phyloP scores from a whole-genome alignment of 1,140 invertebrate genomes.

The Drosophila paulistorum region DNA sequence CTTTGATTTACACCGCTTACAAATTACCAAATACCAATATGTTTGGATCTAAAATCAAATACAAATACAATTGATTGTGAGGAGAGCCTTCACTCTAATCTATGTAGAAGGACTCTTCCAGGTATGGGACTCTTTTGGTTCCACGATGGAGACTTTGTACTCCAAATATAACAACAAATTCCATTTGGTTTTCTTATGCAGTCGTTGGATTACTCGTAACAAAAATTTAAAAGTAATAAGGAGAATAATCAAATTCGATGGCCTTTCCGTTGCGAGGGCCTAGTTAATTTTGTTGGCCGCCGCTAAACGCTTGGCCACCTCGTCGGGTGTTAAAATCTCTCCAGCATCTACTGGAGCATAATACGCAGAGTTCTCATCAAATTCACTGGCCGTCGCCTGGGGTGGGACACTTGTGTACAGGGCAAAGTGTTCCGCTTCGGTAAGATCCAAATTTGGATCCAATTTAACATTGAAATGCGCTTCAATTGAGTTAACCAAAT shows the following conservation, averaged over 20 bases:
- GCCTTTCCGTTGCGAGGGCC: not conserved
- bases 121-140: not conserved
- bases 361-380: slow-evolving; percentile 93
- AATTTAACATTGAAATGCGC: slow-evolving; percentile 77
- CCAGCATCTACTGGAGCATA: slow-evolving; percentile 92
- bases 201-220: slow-evolving; percentile 36
- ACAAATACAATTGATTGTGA: slow-evolving; percentile 4
- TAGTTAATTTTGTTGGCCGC: slow-evolving; percentile 54
- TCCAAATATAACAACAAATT: not conserved
- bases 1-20: not conserved
- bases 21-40: slow-evolving; percentile 5
- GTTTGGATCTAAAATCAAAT: slow-evolving; percentile 3
- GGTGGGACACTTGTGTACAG: slow-evolving; percentile 92
- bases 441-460: slow-evolving; percentile 86
- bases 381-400: slow-evolving; percentile 92
- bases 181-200: slow-evolving; percentile 23
- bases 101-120: not conserved
- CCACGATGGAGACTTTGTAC: not conserved
- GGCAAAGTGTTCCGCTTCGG: slow-evolving; percentile 93
- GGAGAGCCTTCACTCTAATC: not conserved
- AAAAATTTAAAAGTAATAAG: slow-evolving; percentile 11
- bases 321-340: slow-evolving; percentile 83
- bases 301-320: slow-evolving; percentile 75
- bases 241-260: not conserved
- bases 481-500: slow-evolving; percentile 77